A percentile compares a stretch with the other conserved stretches of the same genome.
These are phyloP conservation scores for Drosophila fulvimacula DNA, from an alignment of 2,888 invertebrate genomes.

Conservation along the genomic window DNA sequence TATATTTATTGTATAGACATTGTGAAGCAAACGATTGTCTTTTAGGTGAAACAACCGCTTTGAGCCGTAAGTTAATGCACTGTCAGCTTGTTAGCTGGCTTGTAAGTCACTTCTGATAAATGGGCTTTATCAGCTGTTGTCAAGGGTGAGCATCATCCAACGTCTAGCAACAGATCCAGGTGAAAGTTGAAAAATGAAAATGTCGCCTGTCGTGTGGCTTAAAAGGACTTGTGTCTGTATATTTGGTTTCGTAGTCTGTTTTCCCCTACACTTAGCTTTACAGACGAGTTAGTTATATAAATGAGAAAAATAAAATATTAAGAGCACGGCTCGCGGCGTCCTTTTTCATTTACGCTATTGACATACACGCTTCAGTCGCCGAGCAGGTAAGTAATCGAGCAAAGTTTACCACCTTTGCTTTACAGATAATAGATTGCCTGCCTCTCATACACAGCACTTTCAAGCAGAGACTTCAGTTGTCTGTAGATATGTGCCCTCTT, in stretches of 20 bases:
- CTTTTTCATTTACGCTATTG: conserved; percentile 33
- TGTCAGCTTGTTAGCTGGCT: conserved; percentile 6
- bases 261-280: conserved; percentile 4
- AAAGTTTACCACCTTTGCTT: neutral
- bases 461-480: neutral
- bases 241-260: conserved; percentile 10
- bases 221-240: conserved; percentile 21
- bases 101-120: conserved; percentile 53
- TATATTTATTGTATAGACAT: conserved; percentile 54
- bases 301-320: neutral
- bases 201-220: conserved; percentile 39
- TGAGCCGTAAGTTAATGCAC: conserved; percentile 29
- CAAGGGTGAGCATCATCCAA: conserved; percentile 30
- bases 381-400: conserved; percentile 14
- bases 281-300: conserved; percentile 30
- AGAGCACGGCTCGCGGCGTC: conserved; percentile 22
- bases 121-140: conserved; percentile 68
- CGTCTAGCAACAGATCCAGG: conserved; percentile 18
- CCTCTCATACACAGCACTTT: neutral
- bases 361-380: neutral
- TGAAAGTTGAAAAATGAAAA: conserved; percentile 47
- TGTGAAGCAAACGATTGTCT: conserved; percentile 14
- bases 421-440: neutral
- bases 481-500: neutral
- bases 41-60: conserved; percentile 20